Conservation (phyloP, 2,888 invertebrate species). For the Phyllotreta cruciferae region DNA sequence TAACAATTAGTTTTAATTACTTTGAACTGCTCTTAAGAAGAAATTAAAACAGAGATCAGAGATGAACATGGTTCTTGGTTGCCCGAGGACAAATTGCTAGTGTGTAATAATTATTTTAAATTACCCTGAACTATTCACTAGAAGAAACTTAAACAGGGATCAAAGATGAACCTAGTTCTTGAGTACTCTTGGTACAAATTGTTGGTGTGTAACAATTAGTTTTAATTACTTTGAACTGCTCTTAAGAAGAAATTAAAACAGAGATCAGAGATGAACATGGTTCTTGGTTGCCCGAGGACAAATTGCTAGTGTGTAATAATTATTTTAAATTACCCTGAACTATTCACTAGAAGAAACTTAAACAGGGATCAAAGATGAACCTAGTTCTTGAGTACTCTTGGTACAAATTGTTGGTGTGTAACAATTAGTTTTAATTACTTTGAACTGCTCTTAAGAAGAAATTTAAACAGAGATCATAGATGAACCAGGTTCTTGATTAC, state of each 20-base stretch:
- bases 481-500: too few relatives aligned
- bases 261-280: too few relatives aligned
- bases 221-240: slow-evolving; percentile 69
- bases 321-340: slow-evolving; percentile 74
- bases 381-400: too few relatives aligned
- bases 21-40: slow-evolving; percentile 73
- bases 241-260: slow-evolving; percentile 64
- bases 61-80: too few relatives aligned
- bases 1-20: too few relatives aligned
- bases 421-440: too few relatives aligned
- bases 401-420: neutral
- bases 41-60: too few relatives aligned
- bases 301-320: neutral
- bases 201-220: neutral
- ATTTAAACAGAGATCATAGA: too few relatives aligned
- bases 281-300: neutral
- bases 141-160: too few relatives aligned
- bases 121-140: slow-evolving; percentile 74
- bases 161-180: too few relatives aligned
- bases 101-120: slow-evolving; percentile 65
- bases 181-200: neutral
- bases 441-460: slow-evolving; percentile 72
- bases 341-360: too few relatives aligned
- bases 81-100: neutral
- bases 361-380: too few relatives aligned